Evolutionary conservation across 2,113 vertebrate genomes (phyloP).

Genomic region (Miniopterus natalensis): DNA sequence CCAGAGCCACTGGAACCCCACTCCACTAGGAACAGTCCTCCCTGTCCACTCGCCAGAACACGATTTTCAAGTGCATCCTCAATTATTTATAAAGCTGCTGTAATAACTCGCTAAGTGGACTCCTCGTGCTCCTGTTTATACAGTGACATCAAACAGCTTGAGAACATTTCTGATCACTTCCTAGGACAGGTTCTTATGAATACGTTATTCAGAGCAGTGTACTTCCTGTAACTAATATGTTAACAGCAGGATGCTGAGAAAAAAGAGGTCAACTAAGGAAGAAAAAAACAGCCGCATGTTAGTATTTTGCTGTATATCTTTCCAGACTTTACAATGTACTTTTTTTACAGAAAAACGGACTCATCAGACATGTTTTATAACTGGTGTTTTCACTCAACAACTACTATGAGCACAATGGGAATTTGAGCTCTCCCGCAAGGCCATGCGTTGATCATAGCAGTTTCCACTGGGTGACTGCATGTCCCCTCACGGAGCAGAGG

Average conservation of each 20-base stretch:
- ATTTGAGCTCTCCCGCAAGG: not conserved
- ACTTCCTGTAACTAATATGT: not conserved
- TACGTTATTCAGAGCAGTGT: not conserved
- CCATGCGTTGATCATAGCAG: fast-evolving
- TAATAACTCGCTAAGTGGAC: not conserved
- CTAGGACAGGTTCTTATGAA: not conserved
- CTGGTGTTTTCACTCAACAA: not conserved
- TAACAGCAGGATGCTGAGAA: not conserved
- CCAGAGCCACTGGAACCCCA: not conserved
- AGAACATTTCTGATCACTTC: not conserved
- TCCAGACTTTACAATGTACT: not conserved
- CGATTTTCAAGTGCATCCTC: not conserved
- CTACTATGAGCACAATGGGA: not conserved
- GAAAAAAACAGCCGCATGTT: no score
- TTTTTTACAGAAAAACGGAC: not conserved
- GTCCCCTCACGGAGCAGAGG: not conserved
- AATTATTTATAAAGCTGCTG: not conserved
- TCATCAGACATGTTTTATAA: not conserved
- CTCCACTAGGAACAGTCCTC: not conserved
- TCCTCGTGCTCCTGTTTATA: not conserved
- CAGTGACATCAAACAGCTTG: not conserved
- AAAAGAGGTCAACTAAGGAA: not conserved
- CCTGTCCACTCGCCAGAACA: fast-evolving
- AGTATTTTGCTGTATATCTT: not conserved
- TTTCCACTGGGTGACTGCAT: no score